Base-by-base conservation (phyloP, 2,888 invertebrate genomes). In the Euproctis similis region DNA sequence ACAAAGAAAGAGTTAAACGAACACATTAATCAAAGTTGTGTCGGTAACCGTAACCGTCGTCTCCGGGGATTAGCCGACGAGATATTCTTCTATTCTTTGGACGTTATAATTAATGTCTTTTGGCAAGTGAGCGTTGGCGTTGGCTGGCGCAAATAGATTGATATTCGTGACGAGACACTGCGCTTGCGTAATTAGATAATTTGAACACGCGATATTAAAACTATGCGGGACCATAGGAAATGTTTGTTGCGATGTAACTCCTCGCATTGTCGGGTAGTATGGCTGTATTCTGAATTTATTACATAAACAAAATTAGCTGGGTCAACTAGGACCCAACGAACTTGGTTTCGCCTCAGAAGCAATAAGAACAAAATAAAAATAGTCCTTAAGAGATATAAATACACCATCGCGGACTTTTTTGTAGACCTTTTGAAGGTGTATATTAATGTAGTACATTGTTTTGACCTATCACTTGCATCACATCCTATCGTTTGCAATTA, bases 41-140 rank as follows among this genome's bases (percentile, higher is more conserved):
- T 70, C 75, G 65, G 78, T 75, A 76, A 77, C 76, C 68, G 74
- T 74, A 75, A 69, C 76, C 74, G 67, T n/a, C n/a, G n/a, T 75
- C 78, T 76, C 76, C 59, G 70, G 75, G 77, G 73, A 81, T 81
- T 73, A 78, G 73, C 69, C 72, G 73, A 47, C 65, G 66, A 72
- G 77, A 78, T 77, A 77, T 76, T 80, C 77, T 80, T 78, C 82
- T 80, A 78, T 78, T 68, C 60, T n/a, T n/a, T n/a, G n/a, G n/a
- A n/a, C 63, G 57, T 52, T 45, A 69, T 81, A 81, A 84, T 81
- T 81, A 80, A 84, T 84, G 74, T 81, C 77, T 76, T 81, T 82
- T 81, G 82, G 81, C 81, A 77, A 78, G 72, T 69, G 74, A 72
- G 71, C 71, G 72, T 64, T 57, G 46, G 64, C 64, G 59, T n/a